phyloP scores from a whole-genome alignment of 2,797 vertebrate species.

The Sebastolobus altivelis region DNA sequence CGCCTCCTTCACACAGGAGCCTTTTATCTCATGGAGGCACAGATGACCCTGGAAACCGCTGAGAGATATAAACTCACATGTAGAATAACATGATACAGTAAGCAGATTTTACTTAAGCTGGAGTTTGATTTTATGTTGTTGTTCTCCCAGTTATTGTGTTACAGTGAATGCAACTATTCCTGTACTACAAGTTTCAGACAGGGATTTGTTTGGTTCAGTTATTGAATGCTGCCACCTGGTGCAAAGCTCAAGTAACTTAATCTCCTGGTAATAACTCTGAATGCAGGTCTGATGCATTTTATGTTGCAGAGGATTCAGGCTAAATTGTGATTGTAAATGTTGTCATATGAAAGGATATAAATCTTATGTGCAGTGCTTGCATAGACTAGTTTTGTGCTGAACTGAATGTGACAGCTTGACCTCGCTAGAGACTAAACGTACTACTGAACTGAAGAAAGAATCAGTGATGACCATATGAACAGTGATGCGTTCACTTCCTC shows the following conservation, averaged over 20 bases:
- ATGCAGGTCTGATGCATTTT: not conserved
- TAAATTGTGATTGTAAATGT: not conserved
- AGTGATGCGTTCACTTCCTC: not conserved
- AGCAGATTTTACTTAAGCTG: not conserved
- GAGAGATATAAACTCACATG: slow-evolving; percentile 5
- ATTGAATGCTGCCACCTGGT: slow-evolving; percentile 65
- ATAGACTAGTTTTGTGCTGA: not conserved
- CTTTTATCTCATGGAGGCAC: slow-evolving; percentile 50
- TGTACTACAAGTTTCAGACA: not conserved
- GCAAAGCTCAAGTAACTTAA: slow-evolving; percentile 31
- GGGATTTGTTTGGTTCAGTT: slow-evolving; percentile 17
- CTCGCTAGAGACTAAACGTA: not conserved
- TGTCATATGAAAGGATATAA: not conserved
- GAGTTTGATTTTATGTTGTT: not conserved
- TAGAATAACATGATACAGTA: not conserved
- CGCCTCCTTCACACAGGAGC: slow-evolving; percentile 62
- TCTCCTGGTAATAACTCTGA: not conserved
- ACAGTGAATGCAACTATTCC: not conserved
- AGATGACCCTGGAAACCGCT: slow-evolving; percentile 37
- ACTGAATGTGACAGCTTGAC: not conserved
- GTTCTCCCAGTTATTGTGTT: too few relatives aligned
- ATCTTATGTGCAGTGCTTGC: too few relatives aligned
- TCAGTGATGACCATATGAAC: not conserved
- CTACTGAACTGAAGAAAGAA: not conserved
- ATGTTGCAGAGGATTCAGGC: not conserved